A percentile compares a stretch with the other conserved stretches of the same genome.
These are phyloP conservation scores for Caenorhabditis zanzibari DNA, from an alignment of 2,888 invertebrate genomes.

Conservation along the genomic window DNA sequence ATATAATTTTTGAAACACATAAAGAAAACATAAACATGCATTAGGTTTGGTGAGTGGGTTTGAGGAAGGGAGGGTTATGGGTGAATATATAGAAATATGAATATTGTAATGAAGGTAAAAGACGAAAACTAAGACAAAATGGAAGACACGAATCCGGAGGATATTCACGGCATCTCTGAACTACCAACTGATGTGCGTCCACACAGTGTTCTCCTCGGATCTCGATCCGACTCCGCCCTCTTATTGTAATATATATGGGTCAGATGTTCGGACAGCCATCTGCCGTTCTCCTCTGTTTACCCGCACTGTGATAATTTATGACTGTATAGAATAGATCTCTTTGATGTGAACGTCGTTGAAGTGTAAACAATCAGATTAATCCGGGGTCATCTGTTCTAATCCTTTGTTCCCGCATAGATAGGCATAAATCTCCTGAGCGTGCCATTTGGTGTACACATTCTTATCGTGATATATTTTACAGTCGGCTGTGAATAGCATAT, in stretches of 20 bases:
- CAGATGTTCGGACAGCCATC: background rate
- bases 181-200: conserved; percentile 5
- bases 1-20: no score
- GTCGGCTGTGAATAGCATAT: background rate
- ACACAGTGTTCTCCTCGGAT: background rate
- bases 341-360: no score
- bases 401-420: background rate
- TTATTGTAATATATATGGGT: background rate
- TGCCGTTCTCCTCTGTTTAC: background rate
- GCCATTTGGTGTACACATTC: background rate
- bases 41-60: background rate
- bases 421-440: background rate
- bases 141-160: background rate
- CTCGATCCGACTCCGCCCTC: background rate
- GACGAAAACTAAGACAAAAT: background rate
- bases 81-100: no score
- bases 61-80: background rate
- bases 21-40: background rate
- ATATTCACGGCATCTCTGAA: background rate
- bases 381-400: background rate
- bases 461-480: background rate
- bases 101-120: background rate
- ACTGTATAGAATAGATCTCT: no score
- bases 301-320: background rate
- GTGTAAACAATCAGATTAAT: no score